Conservation (phyloP, 1,140 invertebrate genomes). For the Magallana gigas region DNA sequence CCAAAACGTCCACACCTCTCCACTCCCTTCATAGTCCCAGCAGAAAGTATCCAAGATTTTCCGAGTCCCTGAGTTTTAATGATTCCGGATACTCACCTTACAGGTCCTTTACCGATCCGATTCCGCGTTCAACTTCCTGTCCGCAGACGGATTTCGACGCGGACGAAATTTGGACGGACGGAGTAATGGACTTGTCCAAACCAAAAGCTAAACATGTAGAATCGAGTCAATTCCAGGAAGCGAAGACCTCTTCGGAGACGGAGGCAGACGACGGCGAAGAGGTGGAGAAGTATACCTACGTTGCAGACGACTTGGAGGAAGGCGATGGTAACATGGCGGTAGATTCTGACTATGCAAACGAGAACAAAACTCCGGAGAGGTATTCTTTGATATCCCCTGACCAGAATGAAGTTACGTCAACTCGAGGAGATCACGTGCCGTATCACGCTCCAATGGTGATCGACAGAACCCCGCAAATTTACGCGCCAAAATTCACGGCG, state of each 20-base stretch:
- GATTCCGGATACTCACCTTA: background rate
- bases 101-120: background rate
- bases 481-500: background rate
- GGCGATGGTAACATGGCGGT: background rate
- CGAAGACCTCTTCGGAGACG: background rate
- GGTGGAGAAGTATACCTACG: slow-evolving; percentile 8
- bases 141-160: slow-evolving; percentile 13
- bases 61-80: background rate
- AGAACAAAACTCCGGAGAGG: slow-evolving; percentile 3
- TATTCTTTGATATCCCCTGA: background rate
- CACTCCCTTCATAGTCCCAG: slow-evolving; percentile 33
- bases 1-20: slow-evolving; percentile 32
- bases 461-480: slow-evolving; percentile 3
- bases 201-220: background rate
- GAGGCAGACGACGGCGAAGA: background rate
- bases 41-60: background rate
- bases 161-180: slow-evolving; percentile 11
- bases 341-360: slow-evolving; percentile 13
- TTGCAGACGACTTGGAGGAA: slow-evolving; percentile 4
- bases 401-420: slow-evolving; percentile 9
- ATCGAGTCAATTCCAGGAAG: background rate
- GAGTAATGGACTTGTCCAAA: slow-evolving; percentile 11
- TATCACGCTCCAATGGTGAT: background rate
- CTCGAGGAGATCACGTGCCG: slow-evolving; percentile 1
- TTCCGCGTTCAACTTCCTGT: background rate